A percentile compares a stretch with the other conserved stretches of the same genome.
Evolutionary conservation across 2,888 invertebrate genomes (phyloP).

Genomic region (Frankliniella intonsa): DNA sequence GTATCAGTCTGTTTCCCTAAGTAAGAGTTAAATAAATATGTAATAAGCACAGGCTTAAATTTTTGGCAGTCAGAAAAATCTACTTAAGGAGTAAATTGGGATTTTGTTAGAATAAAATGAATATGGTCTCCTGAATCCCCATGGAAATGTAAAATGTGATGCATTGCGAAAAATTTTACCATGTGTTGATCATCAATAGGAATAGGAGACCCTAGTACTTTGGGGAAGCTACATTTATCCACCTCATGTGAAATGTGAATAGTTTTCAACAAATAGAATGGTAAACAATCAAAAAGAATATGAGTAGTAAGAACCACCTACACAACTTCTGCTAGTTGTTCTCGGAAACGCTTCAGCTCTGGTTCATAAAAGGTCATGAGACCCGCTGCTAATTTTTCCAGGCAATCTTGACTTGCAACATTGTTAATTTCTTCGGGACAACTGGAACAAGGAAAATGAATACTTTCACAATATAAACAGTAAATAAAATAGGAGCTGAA

Average conservation of each 20-base stretch:
- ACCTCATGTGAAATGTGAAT: too few species aligned
- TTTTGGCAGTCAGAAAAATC: too few species aligned
- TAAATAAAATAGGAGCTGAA: not conserved
- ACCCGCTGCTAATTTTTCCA: not conserved
- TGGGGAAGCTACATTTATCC: too few species aligned
- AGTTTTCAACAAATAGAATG: too few species aligned
- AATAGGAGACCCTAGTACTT: too few species aligned
- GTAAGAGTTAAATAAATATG: not conserved
- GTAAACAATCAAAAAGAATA: too few species aligned
- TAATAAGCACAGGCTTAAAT: not conserved
- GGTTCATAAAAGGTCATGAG: conserved; percentile 20
- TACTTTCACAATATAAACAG: too few species aligned
- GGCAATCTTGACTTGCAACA: not conserved
- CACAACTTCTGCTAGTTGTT: conserved; percentile 11
- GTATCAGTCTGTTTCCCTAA: not conserved
- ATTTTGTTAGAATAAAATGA: not conserved
- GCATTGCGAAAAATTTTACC: too few species aligned
- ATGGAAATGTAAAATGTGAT: not conserved
- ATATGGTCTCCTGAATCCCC: not conserved
- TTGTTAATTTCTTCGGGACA: not conserved
- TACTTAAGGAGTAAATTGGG: too few species aligned
- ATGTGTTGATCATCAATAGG: too few species aligned
- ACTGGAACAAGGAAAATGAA: not conserved
- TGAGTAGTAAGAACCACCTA: not conserved
- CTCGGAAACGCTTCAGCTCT: conserved; percentile 1